Percentiles rank a stretch among this genome's conserved stretches.
These are phyloP conservation scores for Furcifer pardalis DNA, from an alignment of 2,797 vertebrate genomes.

Conservation along the genomic window DNA sequence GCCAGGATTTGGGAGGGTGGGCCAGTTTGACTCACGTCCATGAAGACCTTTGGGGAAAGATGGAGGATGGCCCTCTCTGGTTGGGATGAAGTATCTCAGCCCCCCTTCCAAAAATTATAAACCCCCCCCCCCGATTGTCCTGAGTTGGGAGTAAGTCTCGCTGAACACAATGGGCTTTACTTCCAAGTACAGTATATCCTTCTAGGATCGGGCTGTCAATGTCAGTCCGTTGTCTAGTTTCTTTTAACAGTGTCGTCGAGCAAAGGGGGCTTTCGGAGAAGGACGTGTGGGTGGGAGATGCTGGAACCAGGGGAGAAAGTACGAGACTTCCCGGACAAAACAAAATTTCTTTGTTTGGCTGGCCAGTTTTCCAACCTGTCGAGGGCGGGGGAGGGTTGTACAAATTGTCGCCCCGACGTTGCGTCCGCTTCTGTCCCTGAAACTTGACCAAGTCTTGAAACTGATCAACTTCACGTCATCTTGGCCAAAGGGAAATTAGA, in stretches of 20 bases:
- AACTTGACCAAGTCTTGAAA: neutral
- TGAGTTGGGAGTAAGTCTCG: neutral
- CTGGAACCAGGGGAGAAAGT: neutral
- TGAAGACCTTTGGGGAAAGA: neutral
- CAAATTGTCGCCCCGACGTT: neutral
- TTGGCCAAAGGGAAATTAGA: constrained; percentile 36
- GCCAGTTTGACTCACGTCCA: constrained; percentile 19
- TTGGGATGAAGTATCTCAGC: neutral
- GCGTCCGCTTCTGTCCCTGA: neutral
- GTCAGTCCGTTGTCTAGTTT: too few relatives aligned
- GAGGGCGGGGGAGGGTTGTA: neutral
- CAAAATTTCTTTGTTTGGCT: neutral
- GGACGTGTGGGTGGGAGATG: neutral
- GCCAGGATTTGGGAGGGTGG: neutral
- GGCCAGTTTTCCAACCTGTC: neutral
- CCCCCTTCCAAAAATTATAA: too few relatives aligned
- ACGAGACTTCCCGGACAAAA: neutral
- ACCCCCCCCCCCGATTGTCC: neutral
- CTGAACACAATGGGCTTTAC: neutral
- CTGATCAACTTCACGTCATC: constrained; percentile 19
- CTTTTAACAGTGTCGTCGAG: neutral
- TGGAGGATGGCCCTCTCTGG: neutral
- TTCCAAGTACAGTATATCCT: neutral
- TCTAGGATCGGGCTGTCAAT: neutral
- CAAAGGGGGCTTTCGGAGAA: neutral